phyloP scores from a whole-genome alignment of 2,888 invertebrate genomes.

The Thyatira batis region DNA sequence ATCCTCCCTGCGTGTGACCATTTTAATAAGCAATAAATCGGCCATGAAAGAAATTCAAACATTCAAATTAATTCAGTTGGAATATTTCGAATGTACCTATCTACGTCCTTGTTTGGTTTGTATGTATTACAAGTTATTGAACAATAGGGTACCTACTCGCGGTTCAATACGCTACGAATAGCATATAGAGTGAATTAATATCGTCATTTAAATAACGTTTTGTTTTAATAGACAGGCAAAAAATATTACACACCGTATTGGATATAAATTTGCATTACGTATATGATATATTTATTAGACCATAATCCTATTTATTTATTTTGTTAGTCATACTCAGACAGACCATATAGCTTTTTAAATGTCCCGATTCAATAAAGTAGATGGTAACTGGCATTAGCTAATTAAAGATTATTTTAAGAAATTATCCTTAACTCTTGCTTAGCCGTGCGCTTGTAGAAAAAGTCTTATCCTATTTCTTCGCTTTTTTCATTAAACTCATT shows the following conservation, averaged over 20 bases:
- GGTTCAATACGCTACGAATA: constrained; percentile 33
- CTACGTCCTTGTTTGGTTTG: constrained; percentile 40
- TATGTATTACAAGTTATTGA: constrained; percentile 32
- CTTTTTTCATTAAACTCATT: too few species aligned
- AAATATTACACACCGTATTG: constrained; percentile 22
- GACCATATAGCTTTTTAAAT: too few species aligned
- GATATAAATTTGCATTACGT: constrained; percentile 24
- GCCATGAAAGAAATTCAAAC: constrained; percentile 33
- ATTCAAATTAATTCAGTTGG: constrained; percentile 44
- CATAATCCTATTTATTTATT: constrained; percentile 2
- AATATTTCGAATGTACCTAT: constrained; percentile 41
- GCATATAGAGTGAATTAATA: constrained; percentile 29
- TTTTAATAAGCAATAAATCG: constrained; percentile 16
- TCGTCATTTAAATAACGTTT: constrained; percentile 36
- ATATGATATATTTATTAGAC: constrained; percentile 20
- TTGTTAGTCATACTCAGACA: constrained; percentile 2
- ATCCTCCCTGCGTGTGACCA: not conserved
- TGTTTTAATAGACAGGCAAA: constrained; percentile 31
- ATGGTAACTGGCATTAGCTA: too few species aligned
- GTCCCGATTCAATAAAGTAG: too few species aligned
- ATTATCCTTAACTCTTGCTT: too few species aligned
- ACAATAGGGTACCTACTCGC: constrained; percentile 41
- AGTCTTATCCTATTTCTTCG: too few species aligned
- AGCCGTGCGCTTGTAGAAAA: too few species aligned
- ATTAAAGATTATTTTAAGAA: too few species aligned